Evolutionary conservation across 2,113 vertebrate genomes (phyloP), one percentile per base, ranked within the genome.

Genomic region (Garra rufa): DNA sequence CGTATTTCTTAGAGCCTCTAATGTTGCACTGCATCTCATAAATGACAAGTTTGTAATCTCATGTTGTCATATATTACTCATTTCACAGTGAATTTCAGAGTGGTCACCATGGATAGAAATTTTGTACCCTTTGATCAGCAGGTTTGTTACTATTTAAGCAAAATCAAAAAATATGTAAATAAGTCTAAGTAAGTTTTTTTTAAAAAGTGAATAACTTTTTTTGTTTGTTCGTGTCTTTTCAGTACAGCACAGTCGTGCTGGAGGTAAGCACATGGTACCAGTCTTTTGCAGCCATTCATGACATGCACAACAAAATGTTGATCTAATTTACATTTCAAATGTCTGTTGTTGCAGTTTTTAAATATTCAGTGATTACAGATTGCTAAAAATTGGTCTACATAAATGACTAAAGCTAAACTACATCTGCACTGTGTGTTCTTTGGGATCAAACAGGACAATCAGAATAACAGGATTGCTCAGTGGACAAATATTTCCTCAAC

Each of bases 401-500:
- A 59, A 11, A 26, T 9, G 10, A 26, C 17, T 43, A 9, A 46
- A 63, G 11, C n/a, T 24, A 15, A 44, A 6, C 5, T 28, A 28
- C 11, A 19, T 79, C 13, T 26, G 13, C 48, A 55, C 9, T 28
- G 38, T 76, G 30, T 83, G 5, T 83, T 61, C 57, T 76, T 14
- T 81, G 38, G 19, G 26, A 73, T n/a, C 48, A 74, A 52, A 85
- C 79, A 94, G 94, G 92, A 94, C 87, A 3, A 30, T 34, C 3
- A 63, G 0, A 0, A 0, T 0, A 93, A 92, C 88, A 87, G 89
- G 50, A 92, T 94, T 73, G 91, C 87, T 80, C 93, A 94, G 87
- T 94, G 94, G 94, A 61, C 89, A 4, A 92, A 89, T 3, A 3
- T 85, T 78, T 90, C 89, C 13, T 88, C 91, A 3, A 8, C 63